Base-by-base conservation (phyloP, 2,797 vertebrate genomes). In the Psittacula derbiana region DNA sequence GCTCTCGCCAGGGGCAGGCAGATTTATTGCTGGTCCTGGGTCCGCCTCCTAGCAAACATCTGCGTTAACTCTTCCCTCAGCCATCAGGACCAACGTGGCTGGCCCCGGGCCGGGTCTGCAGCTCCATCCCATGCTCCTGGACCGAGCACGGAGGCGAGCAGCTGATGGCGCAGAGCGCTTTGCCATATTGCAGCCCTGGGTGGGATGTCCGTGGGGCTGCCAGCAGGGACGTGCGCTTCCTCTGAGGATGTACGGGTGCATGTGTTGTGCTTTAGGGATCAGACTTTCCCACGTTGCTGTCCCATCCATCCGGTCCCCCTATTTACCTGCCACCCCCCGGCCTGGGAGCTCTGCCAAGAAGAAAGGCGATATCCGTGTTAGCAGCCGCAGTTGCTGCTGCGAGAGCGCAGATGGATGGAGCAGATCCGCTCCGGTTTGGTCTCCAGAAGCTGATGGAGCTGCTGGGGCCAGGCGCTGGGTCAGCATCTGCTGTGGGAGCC, bases 221-320 rank as follows among this genome's bases (percentile, higher is more conserved):
- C 36, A 18, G 79, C 50, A 36, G 47, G 13, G n/a, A 3, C 3
- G 44, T 3, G 23, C 52, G 80, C 47, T 73, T 69, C 38, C 67
- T 58, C 47, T 1, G 0, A n/a, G 74, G 74, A 8, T 2, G 25
- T 6, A 7, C 23, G 66, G 41, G 2, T 8, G 1, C 33, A 5
- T 2, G 12, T 3, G 17, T 4, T 30, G 66, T 50, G 47, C n/a
- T 78, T 57, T 36, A 3, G 6, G 0, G 4, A 4, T 10, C 58
- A 12, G 72, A 3, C 66, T 23, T 89, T 73, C 85, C 85, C 92
- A 67, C 21, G 6, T 23, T 36, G 55, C 28, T 50, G 24, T 76
- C 60, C 76, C 80, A 30, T 71, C 71, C 38, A 1, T 46, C 65
- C 75, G 5, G 16, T 21, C 40, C 66, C 55, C 0, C 1, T 8